These are phyloP conservation scores for Hemicrepidius hirtus DNA, from an alignment of 2,888 invertebrate species.

Conservation along the genomic window DNA sequence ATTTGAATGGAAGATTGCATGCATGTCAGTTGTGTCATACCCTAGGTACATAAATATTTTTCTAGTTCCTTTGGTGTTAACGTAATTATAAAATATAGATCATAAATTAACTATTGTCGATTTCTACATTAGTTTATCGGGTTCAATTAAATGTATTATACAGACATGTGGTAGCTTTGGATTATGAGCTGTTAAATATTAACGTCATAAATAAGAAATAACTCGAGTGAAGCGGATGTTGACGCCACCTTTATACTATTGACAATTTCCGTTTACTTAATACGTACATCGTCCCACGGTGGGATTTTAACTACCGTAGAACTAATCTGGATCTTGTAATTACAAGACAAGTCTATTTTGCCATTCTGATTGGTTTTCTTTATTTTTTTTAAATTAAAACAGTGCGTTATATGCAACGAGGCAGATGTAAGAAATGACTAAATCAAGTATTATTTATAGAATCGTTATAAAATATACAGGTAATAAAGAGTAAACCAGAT, in stretches of 20 bases:
- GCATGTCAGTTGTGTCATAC: too few relatives aligned
- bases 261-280: slow-evolving; percentile 33
- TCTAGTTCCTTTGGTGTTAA: too few relatives aligned
- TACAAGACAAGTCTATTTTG: slow-evolving; percentile 1
- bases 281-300: slow-evolving; percentile 23
- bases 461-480: slow-evolving; percentile 2
- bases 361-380: too few relatives aligned
- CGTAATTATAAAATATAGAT: background rate
- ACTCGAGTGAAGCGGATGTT: slow-evolving; percentile 34
- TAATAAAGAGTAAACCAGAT: slow-evolving; percentile 24
- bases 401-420: background rate
- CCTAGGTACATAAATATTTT: too few relatives aligned
- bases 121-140: background rate
- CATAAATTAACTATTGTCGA: background rate
- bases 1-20: too few relatives aligned
- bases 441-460: background rate
- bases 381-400: background rate
- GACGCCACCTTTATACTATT: slow-evolving; percentile 27
- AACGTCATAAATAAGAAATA: slow-evolving; percentile 29
- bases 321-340: too few relatives aligned
- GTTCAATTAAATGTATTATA: slow-evolving; percentile 16
- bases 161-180: slow-evolving; percentile 15
- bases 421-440: background rate
- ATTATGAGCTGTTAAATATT: slow-evolving; percentile 15
- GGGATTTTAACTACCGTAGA: background rate